phyloP scores from a whole-genome alignment of 2,888 invertebrate genomes.

The Trissolcus japonicus region DNA sequence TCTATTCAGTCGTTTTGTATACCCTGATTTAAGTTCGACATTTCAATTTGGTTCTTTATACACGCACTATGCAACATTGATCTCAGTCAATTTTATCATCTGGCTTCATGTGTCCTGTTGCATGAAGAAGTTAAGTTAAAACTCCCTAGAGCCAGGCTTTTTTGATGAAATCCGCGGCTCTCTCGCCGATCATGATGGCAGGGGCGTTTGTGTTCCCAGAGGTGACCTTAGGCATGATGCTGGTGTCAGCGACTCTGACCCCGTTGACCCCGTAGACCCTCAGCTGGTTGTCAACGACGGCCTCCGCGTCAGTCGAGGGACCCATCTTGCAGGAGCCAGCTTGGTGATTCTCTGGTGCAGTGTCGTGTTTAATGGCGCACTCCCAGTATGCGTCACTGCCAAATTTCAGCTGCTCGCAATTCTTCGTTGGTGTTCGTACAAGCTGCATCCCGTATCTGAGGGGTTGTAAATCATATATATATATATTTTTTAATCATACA shows the following conservation, averaged over 20 bases:
- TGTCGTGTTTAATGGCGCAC: slow-evolving; percentile 79
- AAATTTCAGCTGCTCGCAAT: slow-evolving; percentile 86
- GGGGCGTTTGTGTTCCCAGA: slow-evolving; percentile 80
- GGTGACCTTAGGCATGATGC: slow-evolving; percentile 78
- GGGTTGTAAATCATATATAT: too few relatives aligned
- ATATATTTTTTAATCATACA: too few relatives aligned
- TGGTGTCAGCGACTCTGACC: slow-evolving; percentile 79
- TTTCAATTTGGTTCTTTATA: too few relatives aligned
- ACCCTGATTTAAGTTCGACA: too few relatives aligned
- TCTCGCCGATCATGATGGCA: slow-evolving; percentile 79
- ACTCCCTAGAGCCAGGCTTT: slow-evolving; percentile 70
- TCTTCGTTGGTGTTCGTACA: slow-evolving; percentile 84
- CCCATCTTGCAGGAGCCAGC: slow-evolving; percentile 83
- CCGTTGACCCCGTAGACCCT: slow-evolving; percentile 77
- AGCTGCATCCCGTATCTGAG: slow-evolving; percentile 84
- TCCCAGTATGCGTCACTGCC: slow-evolving; percentile 82
- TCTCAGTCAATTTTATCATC: too few relatives aligned
- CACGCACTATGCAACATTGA: too few relatives aligned
- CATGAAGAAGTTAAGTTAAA: too few relatives aligned
- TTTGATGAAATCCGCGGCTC: slow-evolving; percentile 78
- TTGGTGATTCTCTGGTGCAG: slow-evolving; percentile 82
- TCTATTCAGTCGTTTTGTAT: too few relatives aligned
- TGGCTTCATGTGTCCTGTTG: too few relatives aligned
- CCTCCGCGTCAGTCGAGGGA: slow-evolving; percentile 77
- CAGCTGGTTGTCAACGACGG: slow-evolving; percentile 79